Evolutionary conservation across 2,888 invertebrate species (phyloP), one percentile per base, ranked within the genome.

Genomic region (Pseudeuparius sepicola): DNA sequence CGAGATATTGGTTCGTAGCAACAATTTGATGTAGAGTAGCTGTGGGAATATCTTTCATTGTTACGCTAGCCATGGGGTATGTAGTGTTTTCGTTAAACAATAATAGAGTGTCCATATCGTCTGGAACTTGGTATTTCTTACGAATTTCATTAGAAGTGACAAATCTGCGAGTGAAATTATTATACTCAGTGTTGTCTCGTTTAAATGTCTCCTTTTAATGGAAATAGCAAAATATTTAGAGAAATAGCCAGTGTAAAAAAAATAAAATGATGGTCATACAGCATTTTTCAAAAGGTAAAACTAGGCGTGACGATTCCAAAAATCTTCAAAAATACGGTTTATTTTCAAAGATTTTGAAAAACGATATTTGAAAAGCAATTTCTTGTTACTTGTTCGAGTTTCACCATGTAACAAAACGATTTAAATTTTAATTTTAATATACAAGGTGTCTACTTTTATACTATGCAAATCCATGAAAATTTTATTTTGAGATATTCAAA

Each of bases 31-130:
- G 81, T 59, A 96, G 71, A 1, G 89, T 86, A 50, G 81, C 78
- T 14, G 85, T 80, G 7, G 90, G 84, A 55, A 96, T 85, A 60
- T 92, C 89, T 27, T 81, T 74, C 79, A 93, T 92, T 49, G 83
- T 81, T 43, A 92, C 74, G 42, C 84, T 84, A 18, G 89, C 90
- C 39, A 83, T 81, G 0, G 92, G 87, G 48, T 79, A 72, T 9
- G 72, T 65, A 3, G 73, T 71, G 55, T 85, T 82, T 57, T 96
- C 96, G 62, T 93, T 92, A 56, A 96, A 87, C 38, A 96, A 67
- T 43, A 94, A 70, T 53, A 96, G 71, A 1, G 82, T 80, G 51
- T 88, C 87, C 61, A 78, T 66, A 52, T 77, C 75, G 52, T 73
- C 62, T 55, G 85, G 66, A 15, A 87, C 73, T 61, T 82, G 80